Evolutionary conservation across 2,888 invertebrate species (phyloP), one percentile per base, ranked within the genome.

Genomic region (Rotaria macrura): DNA sequence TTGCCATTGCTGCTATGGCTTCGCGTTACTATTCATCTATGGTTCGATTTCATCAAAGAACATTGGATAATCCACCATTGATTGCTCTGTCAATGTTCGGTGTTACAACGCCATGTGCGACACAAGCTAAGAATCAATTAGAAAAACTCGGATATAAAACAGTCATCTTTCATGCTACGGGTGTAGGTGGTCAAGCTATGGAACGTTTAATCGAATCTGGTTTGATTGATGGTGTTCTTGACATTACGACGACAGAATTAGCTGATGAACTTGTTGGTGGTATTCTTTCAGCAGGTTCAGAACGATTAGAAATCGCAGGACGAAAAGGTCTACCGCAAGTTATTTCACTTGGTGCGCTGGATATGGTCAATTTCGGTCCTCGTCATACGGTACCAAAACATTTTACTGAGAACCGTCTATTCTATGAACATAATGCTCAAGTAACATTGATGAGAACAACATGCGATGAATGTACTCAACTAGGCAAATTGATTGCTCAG

Each of bases 401-500:
- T 43, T 79, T 79, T 43, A 65, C 34, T 20, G 43, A 40, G 25
- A 43, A 43, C 9, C 79, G 79, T 43, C n/a, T 43, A 9, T n/a
- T 79, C 25, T 14, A 43, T 43, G 79, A 79, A 79, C 79, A 79
- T 40, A 79, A 79, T 43, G 25, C 23, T 43, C 40, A 79, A 43
- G n/a, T 79, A 43, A 79, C 79, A 79, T 79, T 79, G 14, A 79
- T 79, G 79, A 79, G 79, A 79, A 79, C 79, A 79, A 79, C 40
- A 40, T n/a, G 38, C 0, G 79, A 79, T 40, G 79, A 79, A 40
- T 79, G 79, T 43, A 79, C 10, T 25, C 43, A 40, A n/a, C 9
- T 79, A 43, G 79, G 79, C 12, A 43, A 79, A 14, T n/a, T 79
- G 5, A 43, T 79, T n/a, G 79, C 79, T 25, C 43, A 79, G 12